Conservation (phyloP, 1,140 invertebrate species). For the Tetragnatha versicolor region DNA sequence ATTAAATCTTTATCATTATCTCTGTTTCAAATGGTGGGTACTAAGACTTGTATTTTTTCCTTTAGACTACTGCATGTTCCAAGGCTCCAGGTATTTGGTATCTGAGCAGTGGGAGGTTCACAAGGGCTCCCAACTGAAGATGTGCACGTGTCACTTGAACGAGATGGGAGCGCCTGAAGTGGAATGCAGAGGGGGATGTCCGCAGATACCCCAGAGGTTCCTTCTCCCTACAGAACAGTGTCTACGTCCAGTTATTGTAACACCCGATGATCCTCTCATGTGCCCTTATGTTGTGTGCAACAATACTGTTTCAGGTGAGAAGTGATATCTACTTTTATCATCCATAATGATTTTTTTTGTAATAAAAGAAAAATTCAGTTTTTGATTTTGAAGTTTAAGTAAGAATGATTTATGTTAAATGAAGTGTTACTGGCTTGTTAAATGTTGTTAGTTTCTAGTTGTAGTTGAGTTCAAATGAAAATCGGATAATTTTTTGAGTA, state of each 20-base stretch:
- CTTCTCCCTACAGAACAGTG: slow-evolving; percentile 57
- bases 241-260: slow-evolving; percentile 56
- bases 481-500: too few relatives aligned
- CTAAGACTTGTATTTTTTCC: neutral
- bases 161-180: slow-evolving; percentile 33
- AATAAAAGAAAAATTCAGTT: too few relatives aligned
- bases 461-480: too few relatives aligned
- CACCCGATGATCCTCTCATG: slow-evolving; percentile 58
- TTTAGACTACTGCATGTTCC: slow-evolving; percentile 53
- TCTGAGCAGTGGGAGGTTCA: slow-evolving; percentile 58
- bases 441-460: too few relatives aligned
- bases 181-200: slow-evolving; percentile 58
- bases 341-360: too few relatives aligned
- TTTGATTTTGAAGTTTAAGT: too few relatives aligned
- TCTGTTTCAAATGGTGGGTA: too few relatives aligned
- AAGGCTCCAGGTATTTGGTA: slow-evolving; percentile 54
- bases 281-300: slow-evolving; percentile 61
- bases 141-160: slow-evolving; percentile 31
- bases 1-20: too few relatives aligned
- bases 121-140: slow-evolving; percentile 17
- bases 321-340: neutral
- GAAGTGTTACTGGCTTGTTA: too few relatives aligned
- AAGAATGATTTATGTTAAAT: too few relatives aligned
- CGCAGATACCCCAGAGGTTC: slow-evolving; percentile 56
- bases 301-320: slow-evolving; percentile 57